Evolutionary conservation across 2,113 vertebrate genomes (phyloP).

Genomic region (Crotalus tigris): DNA sequence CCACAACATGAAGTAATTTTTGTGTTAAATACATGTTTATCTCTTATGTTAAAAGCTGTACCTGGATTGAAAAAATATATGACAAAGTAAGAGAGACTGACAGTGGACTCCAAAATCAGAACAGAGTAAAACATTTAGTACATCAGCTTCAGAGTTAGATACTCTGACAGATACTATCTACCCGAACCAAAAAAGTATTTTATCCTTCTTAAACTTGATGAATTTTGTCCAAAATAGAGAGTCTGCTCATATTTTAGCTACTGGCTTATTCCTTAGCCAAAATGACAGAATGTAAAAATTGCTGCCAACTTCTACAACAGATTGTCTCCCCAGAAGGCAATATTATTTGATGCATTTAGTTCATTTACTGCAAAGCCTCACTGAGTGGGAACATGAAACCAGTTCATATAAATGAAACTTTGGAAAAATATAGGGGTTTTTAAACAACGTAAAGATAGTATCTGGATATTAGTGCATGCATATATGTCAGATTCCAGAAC

Average conservation of each 20-base stretch:
- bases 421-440: conserved; percentile 3
- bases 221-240: not conserved
- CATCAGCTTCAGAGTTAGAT: not conserved
- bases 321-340: not conserved
- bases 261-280: not conserved
- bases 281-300: conserved; percentile 10
- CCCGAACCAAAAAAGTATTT: not conserved
- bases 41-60: not conserved
- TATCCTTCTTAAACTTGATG: not conserved
- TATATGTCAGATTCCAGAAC: not conserved
- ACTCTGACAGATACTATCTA: not conserved
- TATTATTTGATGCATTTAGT: not conserved
- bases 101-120: not conserved
- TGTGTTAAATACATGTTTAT: not conserved
- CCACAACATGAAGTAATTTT: not conserved
- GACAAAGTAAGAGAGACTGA: not conserved
- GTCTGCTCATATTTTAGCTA: not conserved
- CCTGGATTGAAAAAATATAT: not conserved
- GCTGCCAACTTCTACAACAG: not conserved
- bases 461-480: not conserved
- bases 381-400: not conserved
- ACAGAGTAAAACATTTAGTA: not conserved
- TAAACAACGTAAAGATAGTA: not conserved
- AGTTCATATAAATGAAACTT: not conserved
- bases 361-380: conserved; percentile 15